These are phyloP conservation scores for Nibea coibor DNA, from an alignment of 2,113 vertebrate genomes.

Conservation along the genomic window DNA sequence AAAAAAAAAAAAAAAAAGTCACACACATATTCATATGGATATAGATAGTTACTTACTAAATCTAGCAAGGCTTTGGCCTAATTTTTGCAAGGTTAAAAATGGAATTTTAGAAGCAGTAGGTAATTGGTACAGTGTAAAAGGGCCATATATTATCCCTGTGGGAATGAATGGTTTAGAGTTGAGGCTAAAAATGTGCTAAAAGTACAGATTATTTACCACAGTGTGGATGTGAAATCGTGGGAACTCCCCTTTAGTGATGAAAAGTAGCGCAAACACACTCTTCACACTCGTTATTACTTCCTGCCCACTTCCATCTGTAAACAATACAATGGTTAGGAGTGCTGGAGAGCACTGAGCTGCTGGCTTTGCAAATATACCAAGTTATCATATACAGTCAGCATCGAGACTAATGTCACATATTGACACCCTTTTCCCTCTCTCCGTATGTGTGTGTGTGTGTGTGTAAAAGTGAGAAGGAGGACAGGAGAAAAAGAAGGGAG, in stretches of 20 bases:
- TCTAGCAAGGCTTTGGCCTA: slow-evolving; percentile 49
- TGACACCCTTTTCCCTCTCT: slow-evolving; percentile 59
- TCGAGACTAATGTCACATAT: slow-evolving; percentile 60
- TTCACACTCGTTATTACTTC: neutral
- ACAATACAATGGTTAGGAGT: slow-evolving; percentile 1
- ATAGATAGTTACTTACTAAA: slow-evolving; percentile 37
- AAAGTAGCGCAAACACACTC: slow-evolving; percentile 4
- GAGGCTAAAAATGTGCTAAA: slow-evolving; percentile 39
- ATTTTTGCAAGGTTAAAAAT: slow-evolving; percentile 58
- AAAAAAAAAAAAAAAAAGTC: neutral
- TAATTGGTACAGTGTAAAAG: slow-evolving; percentile 48
- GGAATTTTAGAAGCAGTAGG: slow-evolving; percentile 47
- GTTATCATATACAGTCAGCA: slow-evolving; percentile 42
- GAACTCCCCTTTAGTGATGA: neutral
- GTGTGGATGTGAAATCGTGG: neutral
- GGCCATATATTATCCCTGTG: slow-evolving; percentile 23
- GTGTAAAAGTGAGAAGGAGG: slow-evolving; percentile 76
- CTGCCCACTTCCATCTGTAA: neutral
- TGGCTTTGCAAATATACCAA: slow-evolving; percentile 7
- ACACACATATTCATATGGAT: slow-evolving; percentile 8
- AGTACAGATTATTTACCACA: slow-evolving; percentile 38
- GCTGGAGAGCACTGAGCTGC: slow-evolving; percentile 7
- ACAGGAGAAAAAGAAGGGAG: slow-evolving; percentile 79
- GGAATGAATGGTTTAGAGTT: slow-evolving; percentile 26
- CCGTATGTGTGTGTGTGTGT: slow-evolving; percentile 66